Percentiles rank a stretch among this genome's conserved stretches.
Evolutionary conservation across 2,888 invertebrate genomes (phyloP).

Genomic region (Morpho achilles): DNA sequence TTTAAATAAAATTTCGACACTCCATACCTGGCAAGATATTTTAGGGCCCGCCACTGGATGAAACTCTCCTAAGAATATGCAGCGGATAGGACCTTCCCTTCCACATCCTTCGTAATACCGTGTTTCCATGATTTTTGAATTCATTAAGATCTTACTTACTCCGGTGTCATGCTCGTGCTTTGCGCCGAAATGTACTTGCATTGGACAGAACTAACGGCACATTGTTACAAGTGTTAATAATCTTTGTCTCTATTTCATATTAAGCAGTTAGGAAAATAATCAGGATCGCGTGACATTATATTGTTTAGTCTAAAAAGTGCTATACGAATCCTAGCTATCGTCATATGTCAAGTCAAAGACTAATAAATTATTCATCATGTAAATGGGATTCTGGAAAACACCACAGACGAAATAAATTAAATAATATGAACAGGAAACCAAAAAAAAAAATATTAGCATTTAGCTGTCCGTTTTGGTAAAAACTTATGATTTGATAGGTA

Average conservation of each 20-base stretch:
- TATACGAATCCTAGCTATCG: too few relatives aligned
- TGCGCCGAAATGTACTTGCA: slow-evolving; percentile 23
- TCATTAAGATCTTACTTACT: slow-evolving; percentile 40
- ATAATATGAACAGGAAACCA: too few relatives aligned
- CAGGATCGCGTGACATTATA: slow-evolving; percentile 26
- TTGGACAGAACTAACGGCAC: slow-evolving; percentile 18
- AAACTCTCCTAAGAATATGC: slow-evolving; percentile 89
- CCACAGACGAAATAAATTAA: too few relatives aligned
- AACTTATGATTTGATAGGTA: too few relatives aligned
- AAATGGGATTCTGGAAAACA: too few relatives aligned
- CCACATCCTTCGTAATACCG: slow-evolving; percentile 81
- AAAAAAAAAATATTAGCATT: too few relatives aligned
- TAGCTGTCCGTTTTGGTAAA: too few relatives aligned
- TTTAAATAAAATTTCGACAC: too few relatives aligned
- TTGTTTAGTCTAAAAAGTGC: too few relatives aligned
- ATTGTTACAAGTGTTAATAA: slow-evolving; percentile 16
- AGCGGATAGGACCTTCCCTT: slow-evolving; percentile 87
- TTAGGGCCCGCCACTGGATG: slow-evolving; percentile 90
- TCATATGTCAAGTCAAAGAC: slow-evolving; percentile 12
- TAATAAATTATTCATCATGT: too few relatives aligned
- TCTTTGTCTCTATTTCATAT: slow-evolving; percentile 1
- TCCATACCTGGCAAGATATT: slow-evolving; percentile 88
- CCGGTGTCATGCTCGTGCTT: slow-evolving; percentile 36
- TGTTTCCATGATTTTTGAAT: slow-evolving; percentile 63
- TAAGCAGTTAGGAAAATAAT: slow-evolving; percentile 7